Base-by-base conservation (phyloP, 2,888 invertebrate genomes). In the Megastigmus dorsalis region DNA sequence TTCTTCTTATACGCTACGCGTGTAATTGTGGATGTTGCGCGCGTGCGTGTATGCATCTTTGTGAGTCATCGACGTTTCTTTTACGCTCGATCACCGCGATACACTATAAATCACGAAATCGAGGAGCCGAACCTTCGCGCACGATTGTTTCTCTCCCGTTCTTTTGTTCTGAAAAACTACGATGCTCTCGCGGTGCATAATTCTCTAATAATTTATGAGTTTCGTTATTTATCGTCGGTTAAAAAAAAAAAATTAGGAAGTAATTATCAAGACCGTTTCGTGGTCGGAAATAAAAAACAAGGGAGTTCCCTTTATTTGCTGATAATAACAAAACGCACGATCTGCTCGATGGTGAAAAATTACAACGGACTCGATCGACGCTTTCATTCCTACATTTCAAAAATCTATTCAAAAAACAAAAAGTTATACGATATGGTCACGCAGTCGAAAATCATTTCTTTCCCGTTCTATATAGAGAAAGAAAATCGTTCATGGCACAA, bases 61-160 rank as follows among this genome's bases (percentile, higher is more conserved):
- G 36, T 70, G 70, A 70, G 18, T 70, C 70, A 70, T 65, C 41
- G 50, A 23, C 57, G 30, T 33, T 52, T 60, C 43, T 36, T 72
- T 45, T 52, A 18, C 15, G 43, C 30, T 43, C 18, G 20, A 13
- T 43, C 41, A 30, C 23, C 5, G 28, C 36, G 33, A 59, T 41
- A 3, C 20, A 6, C 30, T 18, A 30, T 72, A 72, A 66, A 60
- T 72, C 66, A 66, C 33, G 41, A 43, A 48, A 59, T 52, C 20
- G 63, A 63, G 38, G 59, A 38, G 54, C 54, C 60, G n/a, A 70
- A 63, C 54, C 70, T 70, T 70, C 6, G 4, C 15, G 26, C n/a
- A n/a, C 59, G 59, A 72, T 72, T 72, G 65, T 72, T 48, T 59
- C 57, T 48, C 65, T 38, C n/a, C n/a, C 30, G 48, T 28, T n/a